Base-by-base conservation (phyloP, 1,140 invertebrate species). In the Lasaia peninsularis region DNA sequence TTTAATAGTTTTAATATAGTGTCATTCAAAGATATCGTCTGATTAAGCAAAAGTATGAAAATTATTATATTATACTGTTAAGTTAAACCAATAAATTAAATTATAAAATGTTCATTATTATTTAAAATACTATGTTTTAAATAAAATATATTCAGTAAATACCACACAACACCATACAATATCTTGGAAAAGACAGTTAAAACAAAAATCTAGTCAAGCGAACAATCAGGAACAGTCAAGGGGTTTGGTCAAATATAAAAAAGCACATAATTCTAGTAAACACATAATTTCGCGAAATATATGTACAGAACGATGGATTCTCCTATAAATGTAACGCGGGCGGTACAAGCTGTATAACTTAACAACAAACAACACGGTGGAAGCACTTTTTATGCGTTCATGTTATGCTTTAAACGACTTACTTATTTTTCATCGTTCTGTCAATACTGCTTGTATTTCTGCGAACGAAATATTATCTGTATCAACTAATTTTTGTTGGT, bases 401-500 rank as follows among this genome's bases (percentile, higher is more conserved):
- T 24, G 21, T 37, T 55, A 56, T 52, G 60, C 54, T 18, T 28
- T 31, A 10, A 20, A 65, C 66, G 68, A 86, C 82, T 86, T 86
- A 86, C 82, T 80, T 71, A 71, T 72, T 62, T 59, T 51, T 71
- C 73, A 83, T 86, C 80, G 82, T 83, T 86, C 82, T 86, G 79
- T 83, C 78, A 78, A 83, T 80, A 33, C 65, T 70, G 8, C 64
- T 69, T 58, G 71, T 70, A 63, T 62, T 61, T 73, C 82, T 86
- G 82, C 52, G 78, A 86, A 74, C 63, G 68, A 77, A 79, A 75
- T 63, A 75, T 65, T 64, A 65, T 24, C 61, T 75, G 18, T 65
- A 60, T 57, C 35, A 52, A 52, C 52, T 55, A 40, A 14, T 21
- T 34, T 35, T 33, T 14, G 34, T 50, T 24, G 11, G 6, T 34